Evolutionary conservation across 1,140 invertebrate genomes (phyloP), one percentile per base, ranked within the genome.

Genomic region (Sarcophaga peregrina): DNA sequence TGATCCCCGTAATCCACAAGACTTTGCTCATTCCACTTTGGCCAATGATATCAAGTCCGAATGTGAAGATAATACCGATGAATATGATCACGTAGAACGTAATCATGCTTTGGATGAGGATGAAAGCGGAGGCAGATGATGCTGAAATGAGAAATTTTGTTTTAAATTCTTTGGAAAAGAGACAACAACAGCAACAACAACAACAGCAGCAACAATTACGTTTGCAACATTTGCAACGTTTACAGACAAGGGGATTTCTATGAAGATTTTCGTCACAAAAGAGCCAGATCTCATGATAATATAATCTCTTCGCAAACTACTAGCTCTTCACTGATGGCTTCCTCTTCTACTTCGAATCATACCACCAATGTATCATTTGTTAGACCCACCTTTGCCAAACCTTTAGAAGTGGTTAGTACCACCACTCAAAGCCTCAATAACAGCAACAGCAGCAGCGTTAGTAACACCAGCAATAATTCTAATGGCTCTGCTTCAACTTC

Each of bases 41-140:
- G 86, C 87, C 15, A 86, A 85, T 84, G 88, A 89, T 81, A 89
- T 89, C 8, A 89, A 89, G 80, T 89, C 88, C 0, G 88, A 89
- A 81, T 89, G 88, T 68, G 88, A 89, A 75, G 88, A 89, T 46
- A 85, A 86, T 8, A 84, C 78, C 8, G 88, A 89, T 82, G 88
- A 89, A 2, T 87, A 85, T 47, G 80, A 85, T 52, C 46, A 62
- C 8, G 72, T 81, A 11, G 73, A 82, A 15, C 82, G 76, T 5
- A 37, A 37, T 37, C 25, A 37, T 37, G 83, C 82, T 9, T 82
- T 85, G 0, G 85, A 86, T 8, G 85, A 85, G 3, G 45, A 85
- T 82, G 85, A 87, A 1, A 82, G n/a, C 82, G 3, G 86, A 87
- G 4, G 81, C 83, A 15, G 84, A 87, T 58, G 87, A 89, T 78